Evolutionary conservation across 1,140 invertebrate genomes (phyloP).

Genomic region (Halictus rubicundus): DNA sequence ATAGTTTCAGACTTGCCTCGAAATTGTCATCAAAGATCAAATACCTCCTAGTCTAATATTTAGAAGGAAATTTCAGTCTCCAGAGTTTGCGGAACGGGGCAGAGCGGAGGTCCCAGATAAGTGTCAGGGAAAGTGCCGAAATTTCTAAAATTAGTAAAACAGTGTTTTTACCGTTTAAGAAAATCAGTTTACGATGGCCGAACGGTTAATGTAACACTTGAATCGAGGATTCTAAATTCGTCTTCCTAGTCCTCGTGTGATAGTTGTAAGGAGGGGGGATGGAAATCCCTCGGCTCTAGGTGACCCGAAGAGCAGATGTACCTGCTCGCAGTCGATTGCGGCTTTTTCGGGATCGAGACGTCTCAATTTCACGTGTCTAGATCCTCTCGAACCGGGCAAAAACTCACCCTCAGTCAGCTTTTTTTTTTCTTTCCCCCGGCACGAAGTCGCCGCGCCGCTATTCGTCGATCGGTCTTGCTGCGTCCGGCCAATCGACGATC

Average conservation of each 20-base stretch:
- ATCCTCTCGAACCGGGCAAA: constrained; percentile 44
- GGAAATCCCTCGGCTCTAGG: background rate
- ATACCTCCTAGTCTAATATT: no score
- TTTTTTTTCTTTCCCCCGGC: constrained; percentile 62
- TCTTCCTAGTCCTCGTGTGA: background rate
- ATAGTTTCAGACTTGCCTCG: no score
- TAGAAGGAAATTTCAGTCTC: no score
- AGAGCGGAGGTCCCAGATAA: no score
- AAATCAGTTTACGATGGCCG: no score
- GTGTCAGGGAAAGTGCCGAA: no score
- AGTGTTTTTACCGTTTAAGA: no score
- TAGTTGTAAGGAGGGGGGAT: background rate
- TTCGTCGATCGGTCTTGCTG: constrained; percentile 30
- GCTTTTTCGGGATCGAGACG: constrained; percentile 75
- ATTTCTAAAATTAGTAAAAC: no score
- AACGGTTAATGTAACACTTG: no score
- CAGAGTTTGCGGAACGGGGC: no score
- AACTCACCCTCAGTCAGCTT: constrained; percentile 62
- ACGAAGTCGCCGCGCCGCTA: constrained; percentile 55
- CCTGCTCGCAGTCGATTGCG: constrained; percentile 77
- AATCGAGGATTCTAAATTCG: background rate
- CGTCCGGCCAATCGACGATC: constrained; percentile 41
- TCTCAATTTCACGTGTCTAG: constrained; percentile 79
- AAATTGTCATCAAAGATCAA: no score
- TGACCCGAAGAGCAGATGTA: constrained; percentile 71